Base-by-base conservation (phyloP, 92 coral and sea anemone genomes). In the Porites evermanni region DNA sequence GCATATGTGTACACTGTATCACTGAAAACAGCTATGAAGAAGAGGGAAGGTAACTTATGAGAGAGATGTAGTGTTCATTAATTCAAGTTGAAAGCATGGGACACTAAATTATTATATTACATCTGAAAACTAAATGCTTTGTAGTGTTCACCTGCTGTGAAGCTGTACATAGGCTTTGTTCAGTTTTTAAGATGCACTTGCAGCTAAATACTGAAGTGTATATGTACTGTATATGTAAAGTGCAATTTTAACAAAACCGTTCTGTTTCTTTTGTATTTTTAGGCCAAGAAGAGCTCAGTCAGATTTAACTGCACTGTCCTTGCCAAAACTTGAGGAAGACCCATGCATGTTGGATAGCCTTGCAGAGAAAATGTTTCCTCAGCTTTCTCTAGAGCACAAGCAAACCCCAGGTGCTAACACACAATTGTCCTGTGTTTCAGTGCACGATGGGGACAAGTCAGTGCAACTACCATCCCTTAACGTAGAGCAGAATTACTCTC, bases 221-320 rank as follows among this genome's bases (percentile, higher is more conserved):
- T 38, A 4, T 29, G 32, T 3, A 29, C 2, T 29, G 32, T 29
- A 29, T 29, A 29, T 29, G 32, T 38, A 38, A 38, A 38, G 47
- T 4, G 47, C 47, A 38, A 38, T 38, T 3, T 38, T 4, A 38
- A 38, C 47, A 38, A 38, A 38, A 38, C 47, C 4, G 6, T 38
- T 38, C 6, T 38, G 47, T 66, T 17, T 77, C 38, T 50, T 81
- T 65, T 21, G 32, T 29, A 38, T 58, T 88, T 84, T 17, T 75
- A 97, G 99, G 87, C 99, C 99, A 56, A 95, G 94, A 85, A 91
- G 95, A 88, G 98, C 93, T 32, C 99, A 97, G 80, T 95, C 98
- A 23, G 97, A 97, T 79, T 90, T 95, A 58, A 87, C 96, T 11
- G 94, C 88, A 53, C 80, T 83, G 19, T 89, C 90, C 61, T 58